Base-by-base conservation (phyloP, 2,888 invertebrate species). In the Girardia tigrina region DNA sequence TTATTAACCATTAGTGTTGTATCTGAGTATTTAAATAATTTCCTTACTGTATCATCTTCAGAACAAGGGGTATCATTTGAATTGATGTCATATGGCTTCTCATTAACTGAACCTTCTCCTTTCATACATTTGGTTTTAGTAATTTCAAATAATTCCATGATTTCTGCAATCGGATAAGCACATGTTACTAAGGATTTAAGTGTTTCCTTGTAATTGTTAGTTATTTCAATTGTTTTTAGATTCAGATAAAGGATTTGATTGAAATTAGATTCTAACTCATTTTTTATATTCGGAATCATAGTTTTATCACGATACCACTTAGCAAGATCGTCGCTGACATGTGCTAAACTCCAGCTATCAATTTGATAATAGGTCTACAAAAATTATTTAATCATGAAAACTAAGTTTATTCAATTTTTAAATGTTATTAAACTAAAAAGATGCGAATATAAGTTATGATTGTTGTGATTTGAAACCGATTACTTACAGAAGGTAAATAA, bases 321-420 rank as follows among this genome's bases (percentile, higher is more conserved):
- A 16, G 56, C 56, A n/a, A 56, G 4, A 56, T 56, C 23, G 4
- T 56, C 56, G 23, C 56, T 56, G 4, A 56, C 56, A 56, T 56
- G n/a, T 6, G n/a, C 56, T 2, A 56, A 4, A n/a, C 4, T 56
- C 56, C 56, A 56, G 23, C 56, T 56, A 56, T 56, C 56, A n/a
- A 56, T n/a, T 56, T 56, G 56, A 56, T 56, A 56, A 56, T 56
- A 56, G 4, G 56, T 56, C 56, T 56, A n/a, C n/a, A n/a, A n/a
- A n/a, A n/a, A n/a, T n/a, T n/a, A n/a, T n/a, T n/a, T n/a, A n/a
- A n/a, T n/a, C n/a, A n/a, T n/a, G n/a, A n/a, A n/a, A n/a, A n/a
- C n/a, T n/a, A n/a, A n/a, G n/a, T n/a, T n/a, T n/a, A n/a, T n/a
- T n/a, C n/a, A n/a, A n/a, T n/a, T n/a, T n/a, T n/a, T n/a, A n/a